These are phyloP conservation scores for Solen grandis DNA, from an alignment of 1,140 invertebrate genomes.

Conservation along the genomic window DNA sequence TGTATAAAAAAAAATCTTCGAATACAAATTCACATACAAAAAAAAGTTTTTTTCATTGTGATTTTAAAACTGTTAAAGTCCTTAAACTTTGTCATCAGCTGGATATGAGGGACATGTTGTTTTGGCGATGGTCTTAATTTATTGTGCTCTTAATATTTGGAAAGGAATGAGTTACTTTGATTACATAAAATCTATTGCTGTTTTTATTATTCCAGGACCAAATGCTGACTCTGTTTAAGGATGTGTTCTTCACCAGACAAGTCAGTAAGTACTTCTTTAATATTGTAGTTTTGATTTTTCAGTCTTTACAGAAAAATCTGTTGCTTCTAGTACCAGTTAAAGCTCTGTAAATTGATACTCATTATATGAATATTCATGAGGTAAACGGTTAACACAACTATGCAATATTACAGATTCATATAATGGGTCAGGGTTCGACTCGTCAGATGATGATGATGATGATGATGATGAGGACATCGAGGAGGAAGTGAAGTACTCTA, in stretches of 20 bases:
- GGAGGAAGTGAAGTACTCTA: conserved; percentile 63
- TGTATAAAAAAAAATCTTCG: no score
- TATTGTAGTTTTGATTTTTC: not conserved
- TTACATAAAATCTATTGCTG: no score
- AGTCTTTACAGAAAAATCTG: not conserved
- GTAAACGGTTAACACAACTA: not conserved
- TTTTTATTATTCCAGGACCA: conserved; percentile 64
- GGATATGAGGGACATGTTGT: no score
- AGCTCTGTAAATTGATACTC: not conserved
- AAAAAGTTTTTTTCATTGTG: no score
- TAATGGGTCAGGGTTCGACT: conserved; percentile 67
- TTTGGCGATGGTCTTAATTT: no score
- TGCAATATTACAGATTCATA: conserved; percentile 57
- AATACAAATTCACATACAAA: no score
- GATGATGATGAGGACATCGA: conserved; percentile 66
- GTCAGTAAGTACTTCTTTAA: conserved; percentile 58
- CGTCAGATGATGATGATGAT: conserved; percentile 66
- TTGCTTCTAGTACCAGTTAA: not conserved
- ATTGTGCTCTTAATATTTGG: no score
- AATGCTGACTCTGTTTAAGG: conserved; percentile 73
- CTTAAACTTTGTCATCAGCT: no score
- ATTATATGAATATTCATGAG: not conserved
- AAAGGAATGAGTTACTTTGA: no score
- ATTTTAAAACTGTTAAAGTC: no score
- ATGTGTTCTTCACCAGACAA: conserved; percentile 69